These are phyloP conservation scores for Sparus aurata DNA, from an alignment of 2,797 vertebrate species.

Conservation along the genomic window DNA sequence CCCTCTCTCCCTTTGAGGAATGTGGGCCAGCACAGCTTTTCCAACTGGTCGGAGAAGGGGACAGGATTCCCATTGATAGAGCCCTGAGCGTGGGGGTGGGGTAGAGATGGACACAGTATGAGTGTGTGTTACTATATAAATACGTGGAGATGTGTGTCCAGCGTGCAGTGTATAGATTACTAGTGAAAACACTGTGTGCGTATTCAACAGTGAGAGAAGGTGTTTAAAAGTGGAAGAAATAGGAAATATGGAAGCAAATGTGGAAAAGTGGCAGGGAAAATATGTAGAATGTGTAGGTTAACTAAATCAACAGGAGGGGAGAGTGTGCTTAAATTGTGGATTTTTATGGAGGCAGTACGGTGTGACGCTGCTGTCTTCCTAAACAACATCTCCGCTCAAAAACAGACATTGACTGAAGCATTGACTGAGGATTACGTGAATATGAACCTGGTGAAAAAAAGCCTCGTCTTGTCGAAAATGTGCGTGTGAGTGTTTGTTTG, in stretches of 20 bases:
- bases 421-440: neutral
- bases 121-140: conserved; percentile 68
- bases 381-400: neutral
- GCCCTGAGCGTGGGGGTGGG: conserved; percentile 68
- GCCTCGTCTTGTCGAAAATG: neutral
- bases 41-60: conserved; percentile 78
- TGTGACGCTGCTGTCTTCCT: neutral
- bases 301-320: conserved; percentile 14
- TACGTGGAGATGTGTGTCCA: conserved; percentile 68
- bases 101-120: conserved; percentile 70
- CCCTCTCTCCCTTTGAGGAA: conserved; percentile 79
- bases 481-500: conserved; percentile 8
- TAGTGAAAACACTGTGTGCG: conserved; percentile 71
- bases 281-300: conserved; percentile 25
- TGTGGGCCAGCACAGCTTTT: conserved; percentile 80
- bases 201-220: conserved; percentile 50
- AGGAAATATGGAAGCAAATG: conserved; percentile 37
- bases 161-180: conserved; percentile 75
- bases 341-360: conserved; percentile 21
- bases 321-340: conserved; percentile 9
- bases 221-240: conserved; percentile 39
- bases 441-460: neutral
- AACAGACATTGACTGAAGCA: neutral
- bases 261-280: conserved; percentile 27
- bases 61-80: conserved; percentile 89